Conservation (phyloP, 2,797 vertebrate species). For the Atherinosoma microstoma region DNA sequence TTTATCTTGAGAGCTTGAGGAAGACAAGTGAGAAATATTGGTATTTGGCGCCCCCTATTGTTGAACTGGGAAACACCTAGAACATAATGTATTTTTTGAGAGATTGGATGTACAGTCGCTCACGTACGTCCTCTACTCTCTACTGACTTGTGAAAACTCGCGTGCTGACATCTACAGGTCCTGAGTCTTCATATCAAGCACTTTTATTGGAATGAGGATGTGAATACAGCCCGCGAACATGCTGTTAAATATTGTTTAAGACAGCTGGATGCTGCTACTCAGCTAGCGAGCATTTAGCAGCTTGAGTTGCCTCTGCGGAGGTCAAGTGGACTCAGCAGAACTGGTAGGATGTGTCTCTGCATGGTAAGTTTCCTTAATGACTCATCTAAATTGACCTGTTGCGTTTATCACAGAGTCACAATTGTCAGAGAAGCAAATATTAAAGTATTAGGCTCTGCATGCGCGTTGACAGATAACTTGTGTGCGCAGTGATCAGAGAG, state of each 20-base stretch:
- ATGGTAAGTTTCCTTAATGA: not conserved
- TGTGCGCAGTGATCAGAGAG: constrained; percentile 48
- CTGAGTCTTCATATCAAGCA: not conserved
- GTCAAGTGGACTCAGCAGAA: not conserved
- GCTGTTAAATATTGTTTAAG: not conserved
- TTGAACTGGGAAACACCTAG: not conserved
- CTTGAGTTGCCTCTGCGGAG: constrained; percentile 29
- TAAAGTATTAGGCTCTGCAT: not conserved
- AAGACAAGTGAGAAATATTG: not conserved
- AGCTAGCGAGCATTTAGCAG: constrained; percentile 49
- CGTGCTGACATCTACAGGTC: not conserved
- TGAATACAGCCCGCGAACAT: not conserved
- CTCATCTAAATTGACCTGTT: accelerated
- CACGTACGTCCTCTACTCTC: too few relatives aligned
- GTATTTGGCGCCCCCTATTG: constrained; percentile 48
- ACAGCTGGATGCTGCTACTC: constrained; percentile 50
- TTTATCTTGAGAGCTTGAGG: not conserved
- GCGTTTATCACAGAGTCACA: not conserved
- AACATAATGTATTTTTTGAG: constrained; percentile 28
- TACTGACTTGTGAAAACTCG: constrained; percentile 1
- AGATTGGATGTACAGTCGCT: constrained; percentile 4
- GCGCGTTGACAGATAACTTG: not conserved
- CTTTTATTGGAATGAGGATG: not conserved
- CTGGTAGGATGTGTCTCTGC: constrained; percentile 31
- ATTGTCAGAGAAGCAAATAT: not conserved